Base-by-base conservation (phyloP, 2,888 invertebrate genomes). In the Temnothorax rugatulus region DNA sequence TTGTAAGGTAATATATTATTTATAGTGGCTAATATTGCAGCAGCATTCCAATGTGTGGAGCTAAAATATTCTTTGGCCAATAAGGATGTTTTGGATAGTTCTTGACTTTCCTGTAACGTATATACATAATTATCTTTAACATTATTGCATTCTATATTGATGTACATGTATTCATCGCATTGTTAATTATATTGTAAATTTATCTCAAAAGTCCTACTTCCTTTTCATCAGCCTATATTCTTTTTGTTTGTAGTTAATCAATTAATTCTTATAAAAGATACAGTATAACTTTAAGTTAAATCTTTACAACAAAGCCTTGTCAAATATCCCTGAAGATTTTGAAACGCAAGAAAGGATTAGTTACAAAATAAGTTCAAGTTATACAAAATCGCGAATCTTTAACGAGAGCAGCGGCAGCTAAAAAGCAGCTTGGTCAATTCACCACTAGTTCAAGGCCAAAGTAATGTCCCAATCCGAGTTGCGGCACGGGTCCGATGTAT, bases 361-460 rank as follows among this genome's bases (percentile, higher is more conserved):
- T 29, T 29, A 29, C 29, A 29, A 29, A 29, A 29, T 29, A 4
- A 29, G 0, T 29, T 29, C 29, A 29, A 4, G 13, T 38, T 13
- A 11, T 25, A 0, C 38, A 61, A 73, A 50, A 61, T 57, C 8
- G n/a, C 38, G n/a, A 47, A 21, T 79, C 11, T 81, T 25, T 13
- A 1, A 18, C 4, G 47, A 71, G 18, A 73, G 9, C 8, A 9
- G 41, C 41, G 41, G 41, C 15, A n/a, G 68, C 13, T 21, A 21
- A 54, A 34, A 34, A 59, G 47, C 38, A 64, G 15, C 41, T 61
- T 83, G 18, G 47, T 29, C 52, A 3, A 93, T 94, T 95, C 94
- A 96, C 96, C 95, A 96, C 94, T 90, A 96, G 91, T 91, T 96
- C 96, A 85, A 96, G 94, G 68, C 96, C 96, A 92, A 96, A 95